phyloP scores from a whole-genome alignment of 2,888 invertebrate genomes.

The Diadromus collaris region DNA sequence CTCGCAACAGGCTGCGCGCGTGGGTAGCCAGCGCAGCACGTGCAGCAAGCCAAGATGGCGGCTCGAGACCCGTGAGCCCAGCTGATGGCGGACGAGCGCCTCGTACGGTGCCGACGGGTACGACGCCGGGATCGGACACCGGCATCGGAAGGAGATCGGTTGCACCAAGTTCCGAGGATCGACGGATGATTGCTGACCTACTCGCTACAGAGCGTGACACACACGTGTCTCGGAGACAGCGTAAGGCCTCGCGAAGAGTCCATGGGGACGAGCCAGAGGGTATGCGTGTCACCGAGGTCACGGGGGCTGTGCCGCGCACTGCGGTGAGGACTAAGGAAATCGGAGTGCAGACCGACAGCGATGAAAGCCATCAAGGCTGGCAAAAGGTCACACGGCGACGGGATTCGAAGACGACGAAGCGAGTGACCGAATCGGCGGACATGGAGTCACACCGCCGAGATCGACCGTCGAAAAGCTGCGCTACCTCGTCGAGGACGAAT shows the following conservation, averaged over 20 bases:
- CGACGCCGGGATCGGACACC: not conserved
- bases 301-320: not conserved
- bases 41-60: not conserved
- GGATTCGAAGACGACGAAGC: not conserved
- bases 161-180: not conserved
- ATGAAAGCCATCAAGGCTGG: not conserved
- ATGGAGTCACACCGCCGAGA: not conserved
- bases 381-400: not conserved
- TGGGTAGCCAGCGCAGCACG: not conserved
- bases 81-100: not conserved
- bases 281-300: not conserved
- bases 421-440: not conserved
- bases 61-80: not conserved
- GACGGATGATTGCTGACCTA: not conserved
- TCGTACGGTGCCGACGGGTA: not conserved
- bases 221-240: not conserved
- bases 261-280: not conserved
- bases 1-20: not conserved
- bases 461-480: not conserved
- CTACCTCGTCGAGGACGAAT: not conserved
- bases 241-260: slow-evolving; percentile 2
- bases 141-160: not conserved
- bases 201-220: not conserved
- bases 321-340: not conserved
- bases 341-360: not conserved